phyloP scores from a whole-genome alignment of 2,113 vertebrate genomes.

The Calypte anna region DNA sequence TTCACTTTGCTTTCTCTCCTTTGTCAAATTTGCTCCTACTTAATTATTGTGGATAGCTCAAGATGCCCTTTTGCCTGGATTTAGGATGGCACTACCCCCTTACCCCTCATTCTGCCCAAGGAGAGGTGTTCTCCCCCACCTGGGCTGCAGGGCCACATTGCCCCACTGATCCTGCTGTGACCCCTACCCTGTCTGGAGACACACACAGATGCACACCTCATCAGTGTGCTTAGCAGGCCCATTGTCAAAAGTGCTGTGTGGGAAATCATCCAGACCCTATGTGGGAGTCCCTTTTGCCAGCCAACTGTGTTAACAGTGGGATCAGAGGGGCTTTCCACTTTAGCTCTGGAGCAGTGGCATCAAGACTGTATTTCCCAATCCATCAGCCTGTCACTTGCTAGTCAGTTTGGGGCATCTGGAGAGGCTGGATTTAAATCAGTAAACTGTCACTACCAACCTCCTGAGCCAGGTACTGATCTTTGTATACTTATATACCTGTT shows the following conservation, averaged over 20 bases:
- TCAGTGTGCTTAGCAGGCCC: neutral
- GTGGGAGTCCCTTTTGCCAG: neutral
- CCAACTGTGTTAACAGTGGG: accelerated
- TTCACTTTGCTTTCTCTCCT: neutral
- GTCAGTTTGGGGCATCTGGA: neutral
- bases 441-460: neutral
- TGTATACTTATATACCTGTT: neutral
- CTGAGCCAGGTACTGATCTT: neutral
- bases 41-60: neutral
- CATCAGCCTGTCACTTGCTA: neutral
- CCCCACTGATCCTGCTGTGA: accelerated
- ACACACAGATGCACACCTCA: neutral
- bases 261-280: neutral
- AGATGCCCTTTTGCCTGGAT: neutral
- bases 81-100: neutral
- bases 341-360: neutral
- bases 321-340: neutral
- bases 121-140: neutral
- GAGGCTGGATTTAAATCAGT: neutral
- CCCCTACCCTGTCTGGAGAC: neutral
- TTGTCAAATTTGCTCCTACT: neutral
- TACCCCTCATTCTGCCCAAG: accelerated
- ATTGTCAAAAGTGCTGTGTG: neutral
- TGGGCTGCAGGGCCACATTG: neutral
- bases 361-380: neutral